phyloP scores from a whole-genome alignment of 2,113 vertebrate species.

The Gymnogyps californianus region DNA sequence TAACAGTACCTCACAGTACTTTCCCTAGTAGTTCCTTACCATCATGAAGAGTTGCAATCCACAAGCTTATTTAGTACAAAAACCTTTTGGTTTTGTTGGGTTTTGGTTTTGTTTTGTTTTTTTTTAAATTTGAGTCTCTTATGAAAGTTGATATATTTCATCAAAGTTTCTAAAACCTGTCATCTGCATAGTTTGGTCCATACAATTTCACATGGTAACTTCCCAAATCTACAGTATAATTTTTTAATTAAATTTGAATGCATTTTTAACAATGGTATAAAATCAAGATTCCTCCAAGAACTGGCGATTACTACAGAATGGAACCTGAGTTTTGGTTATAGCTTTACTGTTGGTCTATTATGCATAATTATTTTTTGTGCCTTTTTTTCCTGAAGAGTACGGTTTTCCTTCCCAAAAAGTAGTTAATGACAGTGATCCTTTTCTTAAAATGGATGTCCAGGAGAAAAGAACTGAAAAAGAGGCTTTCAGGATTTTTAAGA shows the following conservation, averaged over 20 bases:
- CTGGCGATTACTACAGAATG: not conserved
- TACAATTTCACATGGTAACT: not conserved
- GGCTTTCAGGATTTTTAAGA: not conserved
- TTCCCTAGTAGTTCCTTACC: not conserved
- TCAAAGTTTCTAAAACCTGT: not conserved
- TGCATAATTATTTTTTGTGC: not conserved
- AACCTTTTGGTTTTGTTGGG: not conserved
- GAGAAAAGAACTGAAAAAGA: not conserved
- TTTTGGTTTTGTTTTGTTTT: not conserved
- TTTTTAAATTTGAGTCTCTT: not conserved
- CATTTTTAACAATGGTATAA: not conserved
- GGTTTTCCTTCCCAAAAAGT: not conserved
- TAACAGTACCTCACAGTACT: not conserved
- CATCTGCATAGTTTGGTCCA: not conserved
- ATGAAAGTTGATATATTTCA: not conserved
- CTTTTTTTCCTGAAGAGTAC: not conserved
- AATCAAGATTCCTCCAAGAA: not conserved
- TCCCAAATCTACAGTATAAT: not conserved
- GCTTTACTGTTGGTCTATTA: not conserved
- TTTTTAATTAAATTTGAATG: not conserved
- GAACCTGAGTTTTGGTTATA: not conserved
- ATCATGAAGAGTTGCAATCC: not conserved
- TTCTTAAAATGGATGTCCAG: not conserved
- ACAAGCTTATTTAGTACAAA: not conserved
- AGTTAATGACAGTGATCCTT: not conserved